phyloP scores from a whole-genome alignment of 35 echinoderm and acorn worm genomes.

The Eucidaris tribuloides region DNA sequence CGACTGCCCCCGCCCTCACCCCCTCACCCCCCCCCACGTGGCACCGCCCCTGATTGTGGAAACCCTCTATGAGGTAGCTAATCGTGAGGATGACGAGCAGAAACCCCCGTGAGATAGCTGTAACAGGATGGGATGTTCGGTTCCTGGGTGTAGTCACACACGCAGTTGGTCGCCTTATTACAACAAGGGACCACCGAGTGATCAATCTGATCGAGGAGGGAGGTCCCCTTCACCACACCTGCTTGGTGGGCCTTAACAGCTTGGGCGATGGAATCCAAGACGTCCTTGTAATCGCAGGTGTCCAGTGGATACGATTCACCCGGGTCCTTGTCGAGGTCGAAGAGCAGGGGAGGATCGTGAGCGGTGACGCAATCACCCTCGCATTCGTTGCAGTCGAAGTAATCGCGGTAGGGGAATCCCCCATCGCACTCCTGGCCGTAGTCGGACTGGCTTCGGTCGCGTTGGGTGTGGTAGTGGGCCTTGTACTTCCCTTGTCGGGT shows the following conservation, averaged over 20 bases:
- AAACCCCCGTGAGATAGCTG: neutral
- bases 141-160: slow-evolving; percentile 4
- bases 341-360: slow-evolving; percentile 43
- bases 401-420: slow-evolving; percentile 20
- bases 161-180: neutral
- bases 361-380: slow-evolving; percentile 32
- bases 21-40: too few species aligned
- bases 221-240: neutral
- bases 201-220: slow-evolving; percentile 6
- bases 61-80: too few species aligned
- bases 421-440: neutral
- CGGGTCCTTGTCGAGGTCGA: slow-evolving; percentile 35
- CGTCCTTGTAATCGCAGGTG: neutral
- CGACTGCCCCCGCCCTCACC: too few species aligned
- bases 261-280: neutral
- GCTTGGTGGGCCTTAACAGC: neutral
- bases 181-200: neutral
- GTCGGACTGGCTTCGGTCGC: neutral
- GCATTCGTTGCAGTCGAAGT: slow-evolving; percentile 28
- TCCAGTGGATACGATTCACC: slow-evolving; percentile 36
- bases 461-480: slow-evolving; percentile 11
- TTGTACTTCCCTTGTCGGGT: slow-evolving; percentile 38
- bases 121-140: neutral
- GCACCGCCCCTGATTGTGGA: too few species aligned
- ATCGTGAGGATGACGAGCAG: neutral